phyloP scores from a whole-genome alignment of 2,888 invertebrate genomes.

The Drosophila anomalipes region DNA sequence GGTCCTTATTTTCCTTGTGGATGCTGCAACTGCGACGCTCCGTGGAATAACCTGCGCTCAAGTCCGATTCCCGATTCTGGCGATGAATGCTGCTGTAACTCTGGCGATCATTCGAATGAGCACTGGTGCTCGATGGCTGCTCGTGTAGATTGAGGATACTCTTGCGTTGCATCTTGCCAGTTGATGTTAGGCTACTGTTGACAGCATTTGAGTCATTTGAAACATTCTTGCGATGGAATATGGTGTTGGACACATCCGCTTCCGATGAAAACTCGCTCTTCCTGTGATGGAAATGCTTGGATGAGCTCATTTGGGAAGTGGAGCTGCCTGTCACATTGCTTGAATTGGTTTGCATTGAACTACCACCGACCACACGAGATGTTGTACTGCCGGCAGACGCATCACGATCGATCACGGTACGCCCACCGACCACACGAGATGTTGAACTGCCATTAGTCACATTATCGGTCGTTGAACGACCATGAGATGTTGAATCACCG shows the following conservation, averaged over 20 bases:
- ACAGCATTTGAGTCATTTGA: constrained; percentile 73
- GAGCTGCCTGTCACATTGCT: constrained; percentile 42
- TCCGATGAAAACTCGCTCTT: constrained; percentile 91
- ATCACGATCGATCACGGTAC: constrained; percentile 13
- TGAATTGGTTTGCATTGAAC: constrained; percentile 14
- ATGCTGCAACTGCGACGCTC: constrained; percentile 68
- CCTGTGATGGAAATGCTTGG: constrained; percentile 88
- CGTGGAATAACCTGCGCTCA: constrained; percentile 53
- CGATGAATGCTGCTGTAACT: constrained; percentile 93
- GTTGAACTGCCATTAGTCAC: constrained; percentile 44
- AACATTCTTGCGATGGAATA: constrained; percentile 89
- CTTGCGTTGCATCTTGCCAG: constrained; percentile 91
- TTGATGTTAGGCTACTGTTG: constrained; percentile 80
- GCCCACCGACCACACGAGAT: constrained; percentile 30
- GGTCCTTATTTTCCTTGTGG: constrained; percentile 71
- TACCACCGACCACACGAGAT: constrained; percentile 27
- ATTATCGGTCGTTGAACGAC: constrained; percentile 30
- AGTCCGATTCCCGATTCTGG: constrained; percentile 87
- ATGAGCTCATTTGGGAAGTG: constrained; percentile 53
- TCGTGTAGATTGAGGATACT: constrained; percentile 93
- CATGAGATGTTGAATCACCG: constrained; percentile 31
- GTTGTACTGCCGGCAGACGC: constrained; percentile 23
- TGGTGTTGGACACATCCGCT: constrained; percentile 91
- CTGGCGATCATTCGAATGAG: constrained; percentile 89
- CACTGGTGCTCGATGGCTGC: constrained; percentile 88